phyloP scores from a whole-genome alignment of 2,113 vertebrate genomes.

The Rhynchopsitta pachyrhyncha region DNA sequence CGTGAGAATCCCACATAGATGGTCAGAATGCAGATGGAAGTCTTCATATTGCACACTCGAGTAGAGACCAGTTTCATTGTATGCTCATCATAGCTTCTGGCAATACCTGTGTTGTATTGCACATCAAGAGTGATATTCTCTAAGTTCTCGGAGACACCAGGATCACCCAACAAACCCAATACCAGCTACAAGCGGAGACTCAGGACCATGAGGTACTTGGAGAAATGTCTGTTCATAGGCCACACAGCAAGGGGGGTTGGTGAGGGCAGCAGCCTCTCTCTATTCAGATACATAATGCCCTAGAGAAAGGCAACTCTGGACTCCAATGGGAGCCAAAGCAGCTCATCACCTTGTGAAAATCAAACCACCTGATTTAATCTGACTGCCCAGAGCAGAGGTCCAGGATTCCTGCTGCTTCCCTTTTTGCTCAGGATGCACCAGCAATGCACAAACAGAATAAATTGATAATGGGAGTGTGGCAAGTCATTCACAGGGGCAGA shows the following conservation, averaged over 20 bases:
- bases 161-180: background rate
- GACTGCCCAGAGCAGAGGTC: slow-evolving; percentile 32
- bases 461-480: background rate
- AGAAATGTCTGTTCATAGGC: rapidly evolving
- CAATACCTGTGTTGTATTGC: background rate
- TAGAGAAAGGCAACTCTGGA: background rate
- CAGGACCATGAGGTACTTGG: background rate
- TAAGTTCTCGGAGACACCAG: background rate
- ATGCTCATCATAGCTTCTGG: background rate
- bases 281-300: background rate
- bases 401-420: background rate
- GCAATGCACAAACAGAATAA: background rate
- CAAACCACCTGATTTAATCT: background rate
- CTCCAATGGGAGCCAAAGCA: background rate
- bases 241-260: rapidly evolving
- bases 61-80: background rate
- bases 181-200: background rate
- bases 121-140: background rate
- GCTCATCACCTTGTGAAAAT: slow-evolving; percentile 4
- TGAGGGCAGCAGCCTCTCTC: background rate
- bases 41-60: background rate
- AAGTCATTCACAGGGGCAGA: background rate
- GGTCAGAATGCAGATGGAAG: background rate
- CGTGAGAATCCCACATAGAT: rapidly evolving
- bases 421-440: background rate